These are phyloP conservation scores for Holocentrus rufus DNA, from an alignment of 2,797 vertebrate genomes.

Conservation along the genomic window DNA sequence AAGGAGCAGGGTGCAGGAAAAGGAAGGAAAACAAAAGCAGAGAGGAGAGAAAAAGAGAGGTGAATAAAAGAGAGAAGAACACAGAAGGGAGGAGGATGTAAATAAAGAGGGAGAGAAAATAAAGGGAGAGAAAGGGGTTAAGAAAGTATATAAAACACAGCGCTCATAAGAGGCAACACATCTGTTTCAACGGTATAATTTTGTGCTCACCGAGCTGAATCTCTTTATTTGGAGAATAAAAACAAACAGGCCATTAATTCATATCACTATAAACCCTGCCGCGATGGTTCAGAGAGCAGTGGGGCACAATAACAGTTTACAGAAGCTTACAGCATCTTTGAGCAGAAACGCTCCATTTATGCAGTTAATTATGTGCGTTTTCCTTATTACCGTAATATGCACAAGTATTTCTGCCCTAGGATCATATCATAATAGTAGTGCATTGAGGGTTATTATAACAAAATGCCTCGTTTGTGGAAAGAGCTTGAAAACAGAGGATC, in stretches of 20 bases:
- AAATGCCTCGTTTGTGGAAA: constrained; percentile 29
- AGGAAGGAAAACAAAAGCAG: not conserved
- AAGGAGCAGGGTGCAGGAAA: not conserved
- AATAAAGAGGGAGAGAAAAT: not conserved
- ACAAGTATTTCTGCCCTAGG: constrained; percentile 26
- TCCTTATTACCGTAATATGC: constrained; percentile 46
- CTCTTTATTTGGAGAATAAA: constrained; percentile 60
- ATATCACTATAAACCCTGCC: constrained; percentile 55
- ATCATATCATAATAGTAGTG: constrained; percentile 16
- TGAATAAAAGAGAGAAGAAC: not conserved
- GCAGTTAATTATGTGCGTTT: constrained; percentile 61
- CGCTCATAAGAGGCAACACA: constrained; percentile 5
- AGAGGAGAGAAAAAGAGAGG: not conserved
- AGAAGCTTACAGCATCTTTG: constrained; percentile 53
- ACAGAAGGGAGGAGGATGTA: too few relatives aligned
- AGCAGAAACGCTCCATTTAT: constrained; percentile 58
- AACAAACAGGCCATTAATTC: constrained; percentile 72
- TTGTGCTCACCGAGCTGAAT: constrained; percentile 45
- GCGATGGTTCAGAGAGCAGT: constrained; percentile 56
- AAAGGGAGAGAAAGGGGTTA: not conserved
- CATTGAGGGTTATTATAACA: constrained; percentile 28
- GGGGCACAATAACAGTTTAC: constrained; percentile 52
- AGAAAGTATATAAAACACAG: not conserved
- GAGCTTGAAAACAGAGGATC: not conserved
- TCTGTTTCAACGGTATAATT: constrained; percentile 34